Conservation (phyloP, 2,888 invertebrate species). For the Pelosia muscerda region DNA sequence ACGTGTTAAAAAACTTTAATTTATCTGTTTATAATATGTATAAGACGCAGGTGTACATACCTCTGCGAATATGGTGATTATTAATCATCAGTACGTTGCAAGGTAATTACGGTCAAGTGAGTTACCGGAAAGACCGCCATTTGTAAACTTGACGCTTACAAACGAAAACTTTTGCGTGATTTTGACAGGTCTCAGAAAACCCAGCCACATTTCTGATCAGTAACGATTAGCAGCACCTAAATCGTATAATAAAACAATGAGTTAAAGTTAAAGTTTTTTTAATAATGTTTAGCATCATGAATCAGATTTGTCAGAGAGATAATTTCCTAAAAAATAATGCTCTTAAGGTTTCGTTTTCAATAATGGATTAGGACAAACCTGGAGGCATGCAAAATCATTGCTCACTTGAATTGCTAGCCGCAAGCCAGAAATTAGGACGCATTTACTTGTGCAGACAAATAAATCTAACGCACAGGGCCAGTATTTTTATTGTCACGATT, state of each 20-base stretch:
- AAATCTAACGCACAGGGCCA: slow-evolving; percentile 25
- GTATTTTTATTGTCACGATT: not conserved
- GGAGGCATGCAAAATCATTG: slow-evolving; percentile 66
- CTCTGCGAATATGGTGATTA: slow-evolving; percentile 32
- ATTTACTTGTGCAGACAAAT: slow-evolving; percentile 41
- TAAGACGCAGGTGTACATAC: slow-evolving; percentile 11
- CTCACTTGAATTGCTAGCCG: slow-evolving; percentile 66
- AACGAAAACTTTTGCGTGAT: slow-evolving; percentile 55
- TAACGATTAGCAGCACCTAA: slow-evolving; percentile 14
- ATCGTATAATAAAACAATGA: not conserved
- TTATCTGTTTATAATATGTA: not conserved
- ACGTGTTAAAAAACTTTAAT: not conserved
- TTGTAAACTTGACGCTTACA: slow-evolving; percentile 68
- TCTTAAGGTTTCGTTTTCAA: slow-evolving; percentile 51
- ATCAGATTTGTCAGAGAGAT: slow-evolving; percentile 31
- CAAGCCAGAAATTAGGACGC: slow-evolving; percentile 70
- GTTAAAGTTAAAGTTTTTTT: slow-evolving; percentile 17
- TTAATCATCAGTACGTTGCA: slow-evolving; percentile 48
- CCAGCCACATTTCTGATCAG: slow-evolving; percentile 57
- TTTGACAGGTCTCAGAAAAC: slow-evolving; percentile 60
- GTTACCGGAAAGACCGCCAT: slow-evolving; percentile 65
- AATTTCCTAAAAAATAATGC: slow-evolving; percentile 40
- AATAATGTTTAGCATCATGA: slow-evolving; percentile 22
- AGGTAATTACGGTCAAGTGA: slow-evolving; percentile 68
- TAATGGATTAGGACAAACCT: slow-evolving; percentile 42